These are phyloP conservation scores for Melanchra persicariae DNA, from an alignment of 2,888 invertebrate genomes.

Conservation along the genomic window DNA sequence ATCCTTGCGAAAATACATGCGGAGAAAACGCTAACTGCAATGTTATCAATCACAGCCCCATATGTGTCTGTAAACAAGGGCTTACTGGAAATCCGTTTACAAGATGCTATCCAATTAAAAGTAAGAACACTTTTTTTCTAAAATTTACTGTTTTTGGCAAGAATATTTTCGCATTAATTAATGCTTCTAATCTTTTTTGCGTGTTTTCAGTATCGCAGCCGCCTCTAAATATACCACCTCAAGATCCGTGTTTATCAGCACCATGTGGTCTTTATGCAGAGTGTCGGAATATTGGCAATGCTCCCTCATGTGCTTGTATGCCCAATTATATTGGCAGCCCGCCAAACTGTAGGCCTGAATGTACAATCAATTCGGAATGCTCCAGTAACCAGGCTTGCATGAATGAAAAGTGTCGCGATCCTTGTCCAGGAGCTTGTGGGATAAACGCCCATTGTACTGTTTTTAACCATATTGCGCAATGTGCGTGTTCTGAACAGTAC, in stretches of 20 bases:
- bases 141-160: not conserved
- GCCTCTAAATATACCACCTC: conserved; percentile 69
- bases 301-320: conserved; percentile 91
- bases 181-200: conserved; percentile 8
- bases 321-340: conserved; percentile 91
- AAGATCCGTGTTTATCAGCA: conserved; percentile 92
- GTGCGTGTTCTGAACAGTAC: conserved; percentile 90
- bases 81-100: conserved; percentile 95
- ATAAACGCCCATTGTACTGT: conserved; percentile 90
- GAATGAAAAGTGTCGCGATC: conserved; percentile 92
- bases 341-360: conserved; percentile 93
- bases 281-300: conserved; percentile 90
- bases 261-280: conserved; percentile 92
- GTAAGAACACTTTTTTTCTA: conserved; percentile 70
- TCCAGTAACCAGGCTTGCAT: conserved; percentile 92
- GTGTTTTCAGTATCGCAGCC: conserved; percentile 80
- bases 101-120: conserved; percentile 92
- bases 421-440: conserved; percentile 93
- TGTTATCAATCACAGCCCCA: conserved; percentile 93
- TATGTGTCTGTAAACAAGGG: conserved; percentile 93
- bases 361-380: conserved; percentile 93
- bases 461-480: conserved; percentile 92
- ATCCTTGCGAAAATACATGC: conserved; percentile 92
- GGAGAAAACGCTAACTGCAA: conserved; percentile 92
- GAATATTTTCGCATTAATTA: not conserved